Evolutionary conservation across 2,888 invertebrate genomes (phyloP).

Genomic region (Dolichomitus sp.): DNA sequence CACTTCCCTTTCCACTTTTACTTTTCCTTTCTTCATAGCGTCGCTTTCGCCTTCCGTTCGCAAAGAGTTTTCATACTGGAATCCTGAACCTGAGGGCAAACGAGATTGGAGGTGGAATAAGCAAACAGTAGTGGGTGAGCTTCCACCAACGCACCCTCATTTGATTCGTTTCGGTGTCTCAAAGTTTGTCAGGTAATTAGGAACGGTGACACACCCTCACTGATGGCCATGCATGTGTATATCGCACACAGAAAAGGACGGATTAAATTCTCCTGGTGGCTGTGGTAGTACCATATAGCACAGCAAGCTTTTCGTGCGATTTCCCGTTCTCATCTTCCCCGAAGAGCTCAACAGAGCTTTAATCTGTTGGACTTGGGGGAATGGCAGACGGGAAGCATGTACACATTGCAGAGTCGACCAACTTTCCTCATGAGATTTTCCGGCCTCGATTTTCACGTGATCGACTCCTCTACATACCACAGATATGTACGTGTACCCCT

Average conservation of each 20-base stretch:
- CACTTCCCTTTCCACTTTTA: background rate
- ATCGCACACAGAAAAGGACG: constrained; percentile 35
- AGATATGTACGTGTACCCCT: background rate
- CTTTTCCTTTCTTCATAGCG: constrained; percentile 16
- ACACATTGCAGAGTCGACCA: constrained; percentile 34
- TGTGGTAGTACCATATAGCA: background rate
- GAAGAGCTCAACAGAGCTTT: constrained; percentile 74
- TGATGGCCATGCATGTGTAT: constrained; percentile 7
- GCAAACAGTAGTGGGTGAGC: constrained; percentile 39
- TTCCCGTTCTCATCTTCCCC: constrained; percentile 61
- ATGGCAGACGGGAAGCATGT: background rate
- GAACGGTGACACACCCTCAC: constrained; percentile 67
- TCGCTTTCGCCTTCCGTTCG: constrained; percentile 1
- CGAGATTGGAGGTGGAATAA: constrained; percentile 36
- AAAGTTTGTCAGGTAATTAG: constrained; percentile 77
- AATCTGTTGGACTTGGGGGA: constrained; percentile 74
- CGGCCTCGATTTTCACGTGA: constrained; percentile 27
- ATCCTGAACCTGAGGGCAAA: constrained; percentile 22
- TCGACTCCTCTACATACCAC: constrained; percentile 11
- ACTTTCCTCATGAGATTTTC: constrained; percentile 51
- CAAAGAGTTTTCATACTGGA: constrained; percentile 26
- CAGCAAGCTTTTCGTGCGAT: constrained; percentile 20
- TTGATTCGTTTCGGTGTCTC: constrained; percentile 67
- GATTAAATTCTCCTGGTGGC: constrained; percentile 71
- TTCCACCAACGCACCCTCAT: constrained; percentile 54